These are phyloP conservation scores for Megaleporinus macrocephalus DNA, from an alignment of 2,113 vertebrate genomes.

Conservation along the genomic window DNA sequence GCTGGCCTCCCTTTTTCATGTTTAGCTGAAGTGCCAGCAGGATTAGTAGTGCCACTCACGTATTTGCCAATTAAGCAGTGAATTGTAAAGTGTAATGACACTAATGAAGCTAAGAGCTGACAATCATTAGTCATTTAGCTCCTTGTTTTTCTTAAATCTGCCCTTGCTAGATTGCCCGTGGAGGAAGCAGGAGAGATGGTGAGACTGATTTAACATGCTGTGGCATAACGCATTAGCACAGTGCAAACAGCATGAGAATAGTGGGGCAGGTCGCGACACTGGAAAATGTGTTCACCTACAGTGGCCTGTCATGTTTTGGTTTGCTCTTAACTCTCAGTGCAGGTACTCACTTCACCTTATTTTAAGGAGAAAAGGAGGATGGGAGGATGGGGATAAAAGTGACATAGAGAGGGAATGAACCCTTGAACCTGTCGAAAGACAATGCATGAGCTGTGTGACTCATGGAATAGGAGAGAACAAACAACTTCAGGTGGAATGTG, in stretches of 20 bases:
- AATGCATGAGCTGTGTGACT: constrained; percentile 13
- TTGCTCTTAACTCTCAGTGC: neutral
- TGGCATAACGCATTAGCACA: constrained; percentile 54
- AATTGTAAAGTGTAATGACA: constrained; percentile 56
- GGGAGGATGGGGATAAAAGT: neutral
- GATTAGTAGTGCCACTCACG: constrained; percentile 41
- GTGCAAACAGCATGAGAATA: constrained; percentile 46
- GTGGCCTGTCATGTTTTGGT: neutral
- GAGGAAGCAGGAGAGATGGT: constrained; percentile 31
- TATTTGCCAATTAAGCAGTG: constrained; percentile 57
- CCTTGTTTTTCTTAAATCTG: constrained; percentile 38
- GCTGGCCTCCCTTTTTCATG: constrained; percentile 54
- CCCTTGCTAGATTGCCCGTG: constrained; percentile 10
- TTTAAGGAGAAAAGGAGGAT: neutral
- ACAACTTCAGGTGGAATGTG: constrained; percentile 13
- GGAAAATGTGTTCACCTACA: neutral
- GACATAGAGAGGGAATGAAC: neutral
- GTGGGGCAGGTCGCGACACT: neutral
- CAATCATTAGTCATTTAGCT: constrained; percentile 56
- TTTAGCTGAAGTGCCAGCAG: constrained; percentile 42
- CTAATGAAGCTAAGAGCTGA: constrained; percentile 58
- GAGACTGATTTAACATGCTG: constrained; percentile 39
- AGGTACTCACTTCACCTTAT: neutral
- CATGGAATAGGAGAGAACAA: neutral
- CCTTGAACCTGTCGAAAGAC: neutral